These are phyloP conservation scores for Stenotaenia linearis DNA, from an alignment of 2,888 invertebrate species.

Conservation along the genomic window DNA sequence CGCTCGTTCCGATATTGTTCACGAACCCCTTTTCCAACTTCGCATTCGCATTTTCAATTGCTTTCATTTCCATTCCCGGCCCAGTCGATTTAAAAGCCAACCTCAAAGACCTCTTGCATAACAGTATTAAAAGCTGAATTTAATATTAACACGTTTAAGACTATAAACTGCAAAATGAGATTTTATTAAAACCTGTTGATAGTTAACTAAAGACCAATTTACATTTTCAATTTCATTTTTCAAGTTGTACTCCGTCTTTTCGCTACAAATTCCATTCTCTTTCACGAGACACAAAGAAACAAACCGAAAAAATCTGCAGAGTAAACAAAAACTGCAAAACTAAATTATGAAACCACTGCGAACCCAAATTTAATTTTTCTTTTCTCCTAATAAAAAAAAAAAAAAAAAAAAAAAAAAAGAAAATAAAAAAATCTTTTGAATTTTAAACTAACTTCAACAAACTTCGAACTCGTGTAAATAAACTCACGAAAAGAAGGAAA, in stretches of 20 bases:
- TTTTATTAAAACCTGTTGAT: conserved; percentile 10
- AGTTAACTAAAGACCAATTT: not conserved
- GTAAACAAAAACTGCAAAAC: too few species aligned
- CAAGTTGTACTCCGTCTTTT: too few species aligned
- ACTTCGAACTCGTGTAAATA: not conserved
- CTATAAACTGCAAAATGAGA: not conserved
- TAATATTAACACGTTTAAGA: conserved; percentile 15
- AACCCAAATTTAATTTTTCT: too few species aligned
- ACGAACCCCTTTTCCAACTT: not conserved
- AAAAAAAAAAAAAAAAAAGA: too few species aligned
- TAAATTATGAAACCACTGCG: too few species aligned
- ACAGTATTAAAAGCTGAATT: not conserved
- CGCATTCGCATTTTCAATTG: not conserved
- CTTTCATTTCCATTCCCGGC: conserved; percentile 2
- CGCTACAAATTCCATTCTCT: too few species aligned
- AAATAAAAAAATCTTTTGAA: too few species aligned
- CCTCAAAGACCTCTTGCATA: not conserved
- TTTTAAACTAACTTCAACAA: too few species aligned
- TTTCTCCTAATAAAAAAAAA: too few species aligned
- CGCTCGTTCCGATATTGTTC: not conserved
- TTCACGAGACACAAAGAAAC: too few species aligned
- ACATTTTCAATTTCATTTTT: not conserved
- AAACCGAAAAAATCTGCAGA: too few species aligned
- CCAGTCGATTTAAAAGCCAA: not conserved
- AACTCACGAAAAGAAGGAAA: not conserved